Evolutionary conservation across 2,797 vertebrate species (phyloP), one percentile per base, ranked within the genome.

Genomic region (Hydrocynus forskahlii): DNA sequence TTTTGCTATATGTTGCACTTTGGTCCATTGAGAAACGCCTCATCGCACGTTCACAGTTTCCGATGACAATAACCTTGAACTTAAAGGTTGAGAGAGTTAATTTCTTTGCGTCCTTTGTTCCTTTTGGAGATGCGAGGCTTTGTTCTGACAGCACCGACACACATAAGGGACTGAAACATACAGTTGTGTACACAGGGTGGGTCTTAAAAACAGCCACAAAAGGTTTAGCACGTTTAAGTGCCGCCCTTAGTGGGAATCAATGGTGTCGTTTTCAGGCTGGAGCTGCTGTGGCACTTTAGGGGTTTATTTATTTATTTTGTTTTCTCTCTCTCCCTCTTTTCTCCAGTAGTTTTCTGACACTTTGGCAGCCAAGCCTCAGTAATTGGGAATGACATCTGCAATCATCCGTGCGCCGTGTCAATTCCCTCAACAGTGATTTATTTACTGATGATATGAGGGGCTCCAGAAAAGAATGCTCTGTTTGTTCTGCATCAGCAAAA

Each of bases 401-500:
- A 71, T 77, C 81, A 77, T 81, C 63, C 35, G 9, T 50, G 59
- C 67, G 48, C 40, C 12, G 29, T 10, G 74, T 70, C 75, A 68
- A 23, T 60, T 80, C 59, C 77, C 40, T 23, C 71, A 74, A 55
- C 67, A 40, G 60, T 57, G 74, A 82, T 81, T 84, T 86, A 86
- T 88, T 88, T 75, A 76, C 69, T 54, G 70, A 79, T 40, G 43
- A 82, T 62, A 55, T 8, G 40, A 67, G 59, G 25, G 23, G n/a
- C 17, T 76, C 19, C 73, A 48, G 64, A 64, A 64, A 75, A 68
- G 57, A 72, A 45, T 64, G 19, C 48, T 68, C 21, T 75, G 21
- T 71, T 83, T 82, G 70, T 70, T 73, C 80, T 82, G 76, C 55
- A 66, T 73, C 48, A 82, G 75, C 57, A 78, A 79, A 80, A 73